A percentile compares a stretch with the other conserved stretches of the same genome.
Conservation (phyloP, 2,113 vertebrate species). For the Spilogale gracilis region DNA sequence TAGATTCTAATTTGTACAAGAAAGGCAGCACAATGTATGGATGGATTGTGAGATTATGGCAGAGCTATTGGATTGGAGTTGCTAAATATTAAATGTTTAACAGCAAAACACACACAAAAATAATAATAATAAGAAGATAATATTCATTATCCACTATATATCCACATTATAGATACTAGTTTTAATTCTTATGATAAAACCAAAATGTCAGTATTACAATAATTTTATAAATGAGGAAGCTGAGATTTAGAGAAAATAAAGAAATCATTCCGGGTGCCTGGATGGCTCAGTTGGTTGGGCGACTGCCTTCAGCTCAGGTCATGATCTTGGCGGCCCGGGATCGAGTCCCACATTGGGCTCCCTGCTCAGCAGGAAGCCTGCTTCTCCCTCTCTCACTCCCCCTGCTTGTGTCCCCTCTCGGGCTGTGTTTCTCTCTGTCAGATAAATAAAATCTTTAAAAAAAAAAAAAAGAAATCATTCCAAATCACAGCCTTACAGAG, state of each 20-base stretch:
- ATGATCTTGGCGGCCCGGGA: no score
- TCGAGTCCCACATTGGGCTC: no score
- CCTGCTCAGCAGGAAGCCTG: no score
- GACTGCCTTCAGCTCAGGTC: no score
- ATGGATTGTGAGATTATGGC: neutral
- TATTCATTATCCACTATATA: neutral
- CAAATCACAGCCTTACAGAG: neutral
- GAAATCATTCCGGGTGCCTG: neutral
- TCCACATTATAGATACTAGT: neutral
- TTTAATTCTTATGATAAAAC: neutral
- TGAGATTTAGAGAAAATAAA: conserved; percentile 14
- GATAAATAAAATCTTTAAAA: no score
- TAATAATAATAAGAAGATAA: neutral
- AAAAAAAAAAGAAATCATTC: neutral
- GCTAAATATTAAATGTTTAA: conserved; percentile 21
- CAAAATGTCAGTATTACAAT: neutral
- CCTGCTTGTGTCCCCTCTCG: no score
- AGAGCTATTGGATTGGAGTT: neutral
- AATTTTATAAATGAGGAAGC: neutral
- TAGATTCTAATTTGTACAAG: neutral
- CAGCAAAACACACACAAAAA: neutral
- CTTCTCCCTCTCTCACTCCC: no score
- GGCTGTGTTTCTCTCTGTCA: no score
- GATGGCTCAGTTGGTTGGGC: no score
- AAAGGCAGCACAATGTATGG: neutral